Base-by-base conservation (phyloP, 2,113 vertebrate genomes). In the Cygnus buccinator region DNA sequence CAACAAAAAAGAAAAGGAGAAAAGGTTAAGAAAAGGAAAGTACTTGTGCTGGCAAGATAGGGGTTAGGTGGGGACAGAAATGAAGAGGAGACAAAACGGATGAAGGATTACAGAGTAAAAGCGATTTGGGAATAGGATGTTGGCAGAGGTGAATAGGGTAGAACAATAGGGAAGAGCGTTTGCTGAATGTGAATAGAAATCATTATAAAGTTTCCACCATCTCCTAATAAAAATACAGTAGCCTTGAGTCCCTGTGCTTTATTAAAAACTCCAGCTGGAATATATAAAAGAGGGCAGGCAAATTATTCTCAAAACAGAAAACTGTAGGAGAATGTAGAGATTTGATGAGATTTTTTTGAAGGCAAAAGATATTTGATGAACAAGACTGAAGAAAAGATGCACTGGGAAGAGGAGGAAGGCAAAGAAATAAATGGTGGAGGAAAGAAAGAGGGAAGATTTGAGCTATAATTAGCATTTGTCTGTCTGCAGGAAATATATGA, bases 191-290 rank as follows among this genome's bases (percentile, higher is more conserved):
- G 94, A 95, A 91, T 54, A 95, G 90, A 92, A 92, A 87, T 94
- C 48, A 70, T 91, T 72, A 84, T 94, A 82, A 96, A 89, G 70
- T 89, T 95, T 87, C 73, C 29, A 92, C 95, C 77, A 71, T 89
- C 35, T 89, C 70, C 77, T 96, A 91, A 95, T 94, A 95, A 96
- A 97, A 96, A 93, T 75, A 96, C 80, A 87, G 93, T 97, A 95
- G 94, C 93, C 84, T 79, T 95, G 89, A 96, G 71, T 95, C 71
- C 84, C 87, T 77, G 54, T 73, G 78, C 67, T 85, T 95, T 96
- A 96, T 95, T 95, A 94, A 96, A 94, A 95, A 73, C 67, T 90
- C 73, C 62, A 89, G 35, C 73, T 93, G 77, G 87, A 96, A 92
- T 90, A 82, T 63, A 92, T 87, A 76, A 93, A 87, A 89, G 84